These are phyloP conservation scores for Drosophila mojavensis DNA, from an alignment of 1,140 invertebrate species.

Conservation along the genomic window DNA sequence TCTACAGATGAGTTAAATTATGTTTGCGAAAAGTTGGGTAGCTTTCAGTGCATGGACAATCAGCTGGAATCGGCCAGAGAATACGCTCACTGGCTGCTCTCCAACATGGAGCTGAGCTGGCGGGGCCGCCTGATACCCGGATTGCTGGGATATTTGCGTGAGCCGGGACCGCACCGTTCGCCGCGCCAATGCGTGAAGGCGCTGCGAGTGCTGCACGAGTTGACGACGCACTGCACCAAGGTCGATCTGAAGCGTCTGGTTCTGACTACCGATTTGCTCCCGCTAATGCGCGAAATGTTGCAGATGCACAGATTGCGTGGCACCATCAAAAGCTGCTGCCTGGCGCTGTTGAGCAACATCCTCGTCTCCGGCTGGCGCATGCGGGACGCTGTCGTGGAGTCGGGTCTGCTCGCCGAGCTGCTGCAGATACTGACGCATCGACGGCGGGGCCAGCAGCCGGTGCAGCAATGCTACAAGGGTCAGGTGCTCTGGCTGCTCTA, in stretches of 20 bases:
- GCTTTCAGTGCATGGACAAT: constrained; percentile 34
- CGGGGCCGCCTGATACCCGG: constrained; percentile 2
- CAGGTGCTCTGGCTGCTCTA: constrained; percentile 47
- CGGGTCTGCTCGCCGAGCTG: constrained; percentile 29
- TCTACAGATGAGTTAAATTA: background rate
- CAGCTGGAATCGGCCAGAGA: constrained; percentile 22
- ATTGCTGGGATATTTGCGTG: constrained; percentile 2
- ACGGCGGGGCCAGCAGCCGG: background rate
- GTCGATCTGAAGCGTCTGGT: constrained; percentile 43
- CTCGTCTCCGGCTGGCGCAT: constrained; percentile 37
- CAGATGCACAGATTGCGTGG: background rate
- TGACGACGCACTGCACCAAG: constrained; percentile 46
- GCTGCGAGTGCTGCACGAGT: constrained; percentile 41
- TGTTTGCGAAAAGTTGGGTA: constrained; percentile 7
- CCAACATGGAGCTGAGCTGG: constrained; percentile 33
- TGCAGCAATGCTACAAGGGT: constrained; percentile 1
- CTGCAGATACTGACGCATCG: background rate
- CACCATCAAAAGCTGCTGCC: constrained; percentile 20
- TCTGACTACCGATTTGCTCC: constrained; percentile 27
- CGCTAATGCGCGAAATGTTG: constrained; percentile 12
- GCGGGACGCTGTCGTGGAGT: constrained; percentile 41
- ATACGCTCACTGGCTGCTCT: constrained; percentile 33
- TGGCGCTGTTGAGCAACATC: constrained; percentile 43
- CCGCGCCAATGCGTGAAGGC: constrained; percentile 37
- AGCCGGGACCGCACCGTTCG: constrained; percentile 2